Base-by-base conservation (phyloP, 2,888 invertebrate genomes). In the Tridacna gigas region DNA sequence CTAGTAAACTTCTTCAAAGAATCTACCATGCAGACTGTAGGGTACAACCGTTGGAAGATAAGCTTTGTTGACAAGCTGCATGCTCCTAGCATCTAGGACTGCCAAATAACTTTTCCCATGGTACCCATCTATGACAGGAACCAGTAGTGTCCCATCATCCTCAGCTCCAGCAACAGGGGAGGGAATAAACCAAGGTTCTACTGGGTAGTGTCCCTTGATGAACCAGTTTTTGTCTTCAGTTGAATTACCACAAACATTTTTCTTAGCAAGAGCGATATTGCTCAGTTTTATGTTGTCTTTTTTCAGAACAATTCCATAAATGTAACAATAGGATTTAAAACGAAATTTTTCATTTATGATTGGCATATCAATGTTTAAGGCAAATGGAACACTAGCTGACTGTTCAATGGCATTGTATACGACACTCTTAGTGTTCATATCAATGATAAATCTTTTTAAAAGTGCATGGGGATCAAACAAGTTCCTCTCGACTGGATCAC, bases 21-120 rank as follows among this genome's bases (percentile, higher is more conserved):
- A 93, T 66, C 91, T 78, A 15, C 94, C 94, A 81, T 94, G 94
- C 13, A 94, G 82, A 47, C 91, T 91, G 74, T 92, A 94, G 11
- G 94, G 94, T 20, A 94, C 86, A 15, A 88, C 63, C 0, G 91
- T 92, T 0, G 94, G 94, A 20, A 94, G 79, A 61, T 89, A 86
- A 0, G 92, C 92, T 25, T 74, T 78, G 82, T 89, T 92, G 9
- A 92, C 82, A 1, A 88, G 60, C 18, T 85, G 86, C 90, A 94
- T 88, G 12, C 89, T 91, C 45, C 69, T 83, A 0, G 94, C 93
- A 80, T 94, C 91, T 12, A 94, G 82, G 0, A 94, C 86, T 9
- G 89, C 89, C 26, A 94, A 61, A 82, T 93, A 94, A 26, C 91
- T 91, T 67, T 74, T 84, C 28, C 81, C 84, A 9, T 69, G 78